Percentiles rank a stretch among this genome's conserved stretches.
These are phyloP conservation scores for Pseudolaguvia tuberculata DNA, from an alignment of 2,113 vertebrate genomes.

Conservation along the genomic window DNA sequence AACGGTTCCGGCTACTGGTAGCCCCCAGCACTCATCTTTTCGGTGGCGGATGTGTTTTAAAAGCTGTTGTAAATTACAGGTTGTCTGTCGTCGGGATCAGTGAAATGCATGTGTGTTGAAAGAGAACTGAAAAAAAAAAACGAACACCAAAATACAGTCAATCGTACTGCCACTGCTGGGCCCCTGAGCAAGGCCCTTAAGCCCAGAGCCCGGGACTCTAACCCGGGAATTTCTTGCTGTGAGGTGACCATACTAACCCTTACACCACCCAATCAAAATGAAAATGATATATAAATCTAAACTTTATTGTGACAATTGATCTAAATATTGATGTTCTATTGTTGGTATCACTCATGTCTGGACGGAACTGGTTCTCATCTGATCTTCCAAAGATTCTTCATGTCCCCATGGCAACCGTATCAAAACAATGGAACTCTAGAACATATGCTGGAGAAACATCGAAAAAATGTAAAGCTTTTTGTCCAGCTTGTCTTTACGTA, in stretches of 20 bases:
- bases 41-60: slow-evolving; percentile 39
- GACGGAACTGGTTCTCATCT: background rate
- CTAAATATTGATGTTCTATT: background rate
- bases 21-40: slow-evolving; percentile 34
- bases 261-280: too few relatives aligned
- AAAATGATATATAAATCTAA: background rate
- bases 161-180: too few relatives aligned
- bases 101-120: too few relatives aligned
- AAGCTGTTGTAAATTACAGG: slow-evolving; percentile 42
- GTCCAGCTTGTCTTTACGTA: background rate
- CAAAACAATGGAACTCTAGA: background rate
- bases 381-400: background rate
- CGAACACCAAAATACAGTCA: too few relatives aligned
- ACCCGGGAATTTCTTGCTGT: too few relatives aligned
- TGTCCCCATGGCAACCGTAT: background rate
- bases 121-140: too few relatives aligned
- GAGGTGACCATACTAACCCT: too few relatives aligned
- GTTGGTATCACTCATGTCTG: background rate
- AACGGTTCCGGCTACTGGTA: slow-evolving; percentile 11
- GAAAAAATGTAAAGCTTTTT: background rate
- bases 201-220: too few relatives aligned
- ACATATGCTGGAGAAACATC: background rate
- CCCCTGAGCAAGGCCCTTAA: too few relatives aligned
- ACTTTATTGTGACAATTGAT: background rate
- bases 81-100: slow-evolving; percentile 29